These are phyloP conservation scores for Diceros bicornis DNA, from an alignment of 2,797 vertebrate genomes.

Conservation along the genomic window DNA sequence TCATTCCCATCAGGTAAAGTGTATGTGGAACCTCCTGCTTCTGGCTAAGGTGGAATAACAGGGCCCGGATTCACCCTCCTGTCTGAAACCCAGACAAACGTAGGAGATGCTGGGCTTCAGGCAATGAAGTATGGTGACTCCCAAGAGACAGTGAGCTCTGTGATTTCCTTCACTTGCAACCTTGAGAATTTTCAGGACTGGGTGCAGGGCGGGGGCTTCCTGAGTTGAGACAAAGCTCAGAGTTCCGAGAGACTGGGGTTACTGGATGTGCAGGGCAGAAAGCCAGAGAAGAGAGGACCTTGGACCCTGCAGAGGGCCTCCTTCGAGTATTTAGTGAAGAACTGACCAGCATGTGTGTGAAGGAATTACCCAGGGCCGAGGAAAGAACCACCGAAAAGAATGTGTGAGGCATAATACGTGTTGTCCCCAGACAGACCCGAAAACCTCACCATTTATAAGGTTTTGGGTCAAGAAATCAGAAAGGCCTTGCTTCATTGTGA, in stretches of 20 bases:
- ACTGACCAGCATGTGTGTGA: neutral
- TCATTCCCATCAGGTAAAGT: too few relatives aligned
- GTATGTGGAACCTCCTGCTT: neutral
- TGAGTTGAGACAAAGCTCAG: neutral
- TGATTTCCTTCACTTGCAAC: neutral
- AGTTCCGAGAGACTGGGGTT: too few relatives aligned
- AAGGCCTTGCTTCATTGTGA: too few relatives aligned
- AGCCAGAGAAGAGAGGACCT: neutral
- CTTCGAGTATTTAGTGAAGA: neutral
- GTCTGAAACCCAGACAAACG: too few relatives aligned
- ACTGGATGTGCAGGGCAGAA: neutral
- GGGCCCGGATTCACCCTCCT: too few relatives aligned
- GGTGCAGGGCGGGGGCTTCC: neutral
- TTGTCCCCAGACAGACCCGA: neutral
- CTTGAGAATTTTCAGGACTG: too few relatives aligned
- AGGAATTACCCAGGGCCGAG: neutral
- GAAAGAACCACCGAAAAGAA: neutral
- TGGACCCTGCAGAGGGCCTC: neutral
- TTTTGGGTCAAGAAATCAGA: too few relatives aligned
- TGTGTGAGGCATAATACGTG: fast-evolving
- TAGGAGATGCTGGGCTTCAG: fast-evolving
- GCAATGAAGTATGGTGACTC: too few relatives aligned
- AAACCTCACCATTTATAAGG: too few relatives aligned
- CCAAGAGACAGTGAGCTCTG: neutral
- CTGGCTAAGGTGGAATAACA: neutral